Base-by-base conservation (phyloP, 1,140 invertebrate species). In the Aphaenogaster rudis region DNA sequence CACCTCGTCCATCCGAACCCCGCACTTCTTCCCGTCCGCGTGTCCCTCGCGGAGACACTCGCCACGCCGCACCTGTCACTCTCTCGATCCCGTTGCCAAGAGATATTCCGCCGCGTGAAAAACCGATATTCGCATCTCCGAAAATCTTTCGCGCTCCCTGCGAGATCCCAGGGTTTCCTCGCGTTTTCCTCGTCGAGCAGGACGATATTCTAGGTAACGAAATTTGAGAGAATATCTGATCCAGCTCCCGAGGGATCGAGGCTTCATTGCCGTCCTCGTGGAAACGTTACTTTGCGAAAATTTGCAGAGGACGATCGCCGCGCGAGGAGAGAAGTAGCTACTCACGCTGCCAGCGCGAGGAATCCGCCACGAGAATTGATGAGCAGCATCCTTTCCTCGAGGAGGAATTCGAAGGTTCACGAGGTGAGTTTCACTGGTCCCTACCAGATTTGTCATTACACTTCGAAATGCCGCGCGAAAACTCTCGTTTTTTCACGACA, bases 241-340 rank as follows among this genome's bases (percentile, higher is more conserved):
- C 15, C 28, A 3, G 8, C 28, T 1, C 39, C 5, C 39, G 2
- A 69, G 39, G 11, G 33, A 21, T 11, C 52, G 52, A 57, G 6
- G 17, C 36, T 69, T 21, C 33, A 54, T 54, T 36, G 33, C 33
- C 15, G 13, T 48, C 5, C 6, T 33, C 59, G 59, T 57, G 17
- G 15, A 67, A 39, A 52, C 61, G 61, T 80, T 50, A 52, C 42
- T 67, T 67, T 28, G n/a, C 45, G 17, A 67, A 50, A 52, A 67
- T 50, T 67, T 67, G 13, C 45, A 21, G 61, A 63, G 33, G 15
- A 66, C 59, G 9, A 36, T 36, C 28, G 4, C 2, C 36, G 28
- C 13, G 7, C 15, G 15, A 36, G 28, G 7, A 11, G 54, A 64
- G 45, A 66, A 33, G 17, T 64, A 66, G 13, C 8, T 36, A 28